These are phyloP conservation scores for Botia almorhae DNA, from an alignment of 2,797 vertebrate species.

Conservation along the genomic window DNA sequence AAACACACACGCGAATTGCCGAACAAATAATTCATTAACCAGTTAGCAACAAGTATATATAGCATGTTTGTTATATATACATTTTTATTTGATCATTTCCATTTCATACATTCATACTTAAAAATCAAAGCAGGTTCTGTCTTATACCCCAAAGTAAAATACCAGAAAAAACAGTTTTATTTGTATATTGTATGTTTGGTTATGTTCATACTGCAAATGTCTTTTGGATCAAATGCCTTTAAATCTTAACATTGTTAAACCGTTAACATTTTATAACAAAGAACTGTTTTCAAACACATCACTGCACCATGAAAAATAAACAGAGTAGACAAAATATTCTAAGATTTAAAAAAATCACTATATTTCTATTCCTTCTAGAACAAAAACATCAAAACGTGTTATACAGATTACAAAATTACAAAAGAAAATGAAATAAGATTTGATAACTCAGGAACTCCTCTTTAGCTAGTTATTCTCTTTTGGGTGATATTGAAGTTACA, in stretches of 20 bases:
- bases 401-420: conserved; percentile 32
- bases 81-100: conserved; percentile 40
- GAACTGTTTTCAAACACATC: too few species aligned
- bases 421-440: background rate
- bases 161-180: background rate
- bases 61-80: too few species aligned
- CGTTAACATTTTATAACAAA: background rate
- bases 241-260: background rate
- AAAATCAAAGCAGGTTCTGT: background rate
- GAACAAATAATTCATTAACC: too few species aligned
- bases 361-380: conserved; percentile 3
- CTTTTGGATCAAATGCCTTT: background rate
- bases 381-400: conserved; percentile 7
- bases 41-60: too few species aligned
- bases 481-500: background rate
- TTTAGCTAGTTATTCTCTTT: background rate
- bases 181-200: background rate
- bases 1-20: too few species aligned
- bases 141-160: background rate
- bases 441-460: background rate
- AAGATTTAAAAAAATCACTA: background rate
- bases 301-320: background rate
- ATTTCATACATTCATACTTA: conserved; percentile 37
- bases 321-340: background rate
- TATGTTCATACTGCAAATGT: background rate